phyloP scores from a whole-genome alignment of 2,797 vertebrate genomes.

The Adelosebastes latens region DNA sequence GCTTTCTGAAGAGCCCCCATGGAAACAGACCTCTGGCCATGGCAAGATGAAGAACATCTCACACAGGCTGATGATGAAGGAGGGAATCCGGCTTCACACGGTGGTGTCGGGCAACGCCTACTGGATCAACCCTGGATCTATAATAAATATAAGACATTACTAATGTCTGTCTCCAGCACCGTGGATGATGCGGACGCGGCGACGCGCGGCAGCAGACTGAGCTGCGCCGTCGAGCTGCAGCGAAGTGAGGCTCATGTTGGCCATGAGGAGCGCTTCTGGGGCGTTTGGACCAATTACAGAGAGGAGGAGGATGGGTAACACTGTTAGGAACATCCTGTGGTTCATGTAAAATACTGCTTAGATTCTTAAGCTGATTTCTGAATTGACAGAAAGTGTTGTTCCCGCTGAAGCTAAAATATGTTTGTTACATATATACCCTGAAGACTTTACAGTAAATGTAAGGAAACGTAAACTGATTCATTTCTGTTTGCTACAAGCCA shows the following conservation, averaged over 20 bases:
- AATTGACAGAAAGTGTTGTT: too few relatives aligned
- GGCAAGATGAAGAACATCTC: slow-evolving; percentile 87
- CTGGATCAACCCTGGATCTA: neutral
- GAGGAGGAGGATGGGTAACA: neutral
- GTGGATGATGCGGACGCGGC: slow-evolving; percentile 2
- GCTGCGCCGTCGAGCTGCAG: slow-evolving; percentile 44
- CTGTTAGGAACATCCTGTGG: neutral
- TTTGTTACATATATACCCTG: too few relatives aligned
- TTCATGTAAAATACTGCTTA: neutral
- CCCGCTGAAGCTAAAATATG: too few relatives aligned
- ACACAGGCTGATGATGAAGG: slow-evolving; percentile 70
- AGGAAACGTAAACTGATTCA: too few relatives aligned
- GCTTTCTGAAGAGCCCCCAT: slow-evolving; percentile 88
- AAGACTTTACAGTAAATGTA: too few relatives aligned
- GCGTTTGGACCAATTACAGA: slow-evolving; percentile 42
- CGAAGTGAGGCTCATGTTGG: slow-evolving; percentile 36
- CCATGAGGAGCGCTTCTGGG: slow-evolving; percentile 14
- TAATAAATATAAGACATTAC: neutral
- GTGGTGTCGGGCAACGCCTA: slow-evolving; percentile 19
- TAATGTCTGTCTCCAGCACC: neutral
- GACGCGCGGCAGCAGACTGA: slow-evolving; percentile 27
- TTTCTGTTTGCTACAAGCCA: too few relatives aligned
- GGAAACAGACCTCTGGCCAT: slow-evolving; percentile 91
- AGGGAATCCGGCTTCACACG: slow-evolving; percentile 3
- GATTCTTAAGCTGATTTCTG: too few relatives aligned